Base-by-base conservation (phyloP, 1,140 invertebrate genomes). In the Dendrolimus punctatus region DNA sequence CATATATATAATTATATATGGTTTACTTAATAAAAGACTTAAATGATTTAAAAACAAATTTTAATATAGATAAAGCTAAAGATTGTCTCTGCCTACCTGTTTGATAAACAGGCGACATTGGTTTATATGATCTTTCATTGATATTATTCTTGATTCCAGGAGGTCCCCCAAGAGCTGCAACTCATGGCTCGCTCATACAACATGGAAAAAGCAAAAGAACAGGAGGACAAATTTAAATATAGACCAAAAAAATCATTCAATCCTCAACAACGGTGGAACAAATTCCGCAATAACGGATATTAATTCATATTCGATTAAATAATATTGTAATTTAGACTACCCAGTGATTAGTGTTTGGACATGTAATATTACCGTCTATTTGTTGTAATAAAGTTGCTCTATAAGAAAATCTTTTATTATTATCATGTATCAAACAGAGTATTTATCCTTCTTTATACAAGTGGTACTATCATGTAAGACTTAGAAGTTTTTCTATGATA, bases 121-220 rank as follows among this genome's bases (percentile, higher is more conserved):
- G 23, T 23, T 23, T 23, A 1, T 23, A 23, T 23, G 23, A 23
- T 23, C 1, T 3, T 23, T 23, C 23, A 23, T 23, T 23, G 23
- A 23, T 23, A 3, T 23, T 23, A 23, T 23, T 23, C 51, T 43
- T 10, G 42, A 74, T 76, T 44, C 7, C 63, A 84, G 81, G 74
- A 80, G 59, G 57, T 82, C 9, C 76, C 81, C 40, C 9, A 53
- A 23, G 78, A 79, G 8, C 59, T 84, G 47, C 43, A 64, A 37
- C 55, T 71, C 5, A 56, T 82, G 53, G 69, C 67, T 5, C 53
- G 56, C 8, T 58, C 52, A 3, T 44, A 53, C 39, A 57, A 64
- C 44, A 67, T 60, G 41, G 53, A 58, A 8, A 45, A 55, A 37
- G 46, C 55, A 0, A 77, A 74, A 51, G 46, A 49, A 8, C 62